Evolutionary conservation across 1,140 invertebrate genomes (phyloP), one percentile per base, ranked within the genome.

Genomic region (Conopomorpha cramerella): DNA sequence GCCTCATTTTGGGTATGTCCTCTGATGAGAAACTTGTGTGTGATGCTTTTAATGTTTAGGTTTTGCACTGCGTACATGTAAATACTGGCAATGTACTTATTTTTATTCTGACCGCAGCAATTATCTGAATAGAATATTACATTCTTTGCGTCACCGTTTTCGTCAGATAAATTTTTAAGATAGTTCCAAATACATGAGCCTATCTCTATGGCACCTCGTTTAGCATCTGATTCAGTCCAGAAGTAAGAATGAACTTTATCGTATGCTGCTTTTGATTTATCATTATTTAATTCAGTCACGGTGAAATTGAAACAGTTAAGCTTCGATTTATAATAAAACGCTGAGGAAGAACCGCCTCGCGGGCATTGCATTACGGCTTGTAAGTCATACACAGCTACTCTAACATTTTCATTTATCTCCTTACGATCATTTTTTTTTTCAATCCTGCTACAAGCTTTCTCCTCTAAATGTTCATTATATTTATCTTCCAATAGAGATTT

Each of bases 101-200:
- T 78, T 49, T 77, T 67, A 34, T 77, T 57, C 49, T 77, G 71
- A 0, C 64, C 68, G 10, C 30, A 34, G 43, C 67, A 77, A 44
- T 73, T 78, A 30, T 74, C 62, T 1, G 64, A 54, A 34, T 55
- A 59, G 31, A 57, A 51, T 37, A 50, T 40, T 7, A 60, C 26
- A n/a, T 51, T 33, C 7, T 42, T 27, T 14, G 39, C 39, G 10
- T 43, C 30, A 27, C 11, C 10, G 29, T 38, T 11, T 16, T 8
- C 8, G 12, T 10, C 28, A 16, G 23, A 28, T 26, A 14, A 36
- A 16, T 39, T 39, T 16, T 47, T 13, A 39, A 52, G 31, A 45
- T 41, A 56, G 13, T 29, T 36, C 6, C 37, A 38, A 18, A 49
- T 16, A 34, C 45, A 52, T 2, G 41, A 16, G 10, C 41, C 48